These are phyloP conservation scores for Spermophilus dauricus DNA, from an alignment of 2,113 vertebrate genomes.

Conservation along the genomic window DNA sequence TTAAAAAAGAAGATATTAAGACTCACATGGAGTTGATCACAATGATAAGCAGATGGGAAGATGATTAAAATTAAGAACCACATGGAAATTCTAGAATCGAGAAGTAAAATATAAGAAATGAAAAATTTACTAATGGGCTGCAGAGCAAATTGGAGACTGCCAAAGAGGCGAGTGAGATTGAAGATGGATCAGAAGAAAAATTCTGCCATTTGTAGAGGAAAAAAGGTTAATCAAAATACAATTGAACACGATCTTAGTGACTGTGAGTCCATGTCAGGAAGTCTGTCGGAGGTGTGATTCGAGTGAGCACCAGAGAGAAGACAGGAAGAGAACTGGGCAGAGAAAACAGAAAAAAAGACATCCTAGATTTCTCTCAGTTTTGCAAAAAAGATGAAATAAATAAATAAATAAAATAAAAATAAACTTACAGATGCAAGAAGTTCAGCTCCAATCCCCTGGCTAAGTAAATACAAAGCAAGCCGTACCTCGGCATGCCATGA, in stretches of 20 bases:
- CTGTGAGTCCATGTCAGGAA: background rate
- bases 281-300: background rate
- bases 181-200: constrained; percentile 16
- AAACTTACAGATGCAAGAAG: background rate
- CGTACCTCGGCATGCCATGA: background rate
- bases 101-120: background rate
- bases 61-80: background rate
- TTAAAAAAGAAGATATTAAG: constrained; percentile 40
- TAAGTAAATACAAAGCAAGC: background rate
- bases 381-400: background rate
- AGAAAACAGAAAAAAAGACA: background rate
- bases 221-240: background rate
- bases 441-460: background rate
- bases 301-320: background rate
- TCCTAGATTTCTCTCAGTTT: background rate
- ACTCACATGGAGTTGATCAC: background rate
- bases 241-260: background rate
- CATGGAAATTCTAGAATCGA: constrained; percentile 28
- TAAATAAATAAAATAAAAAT: background rate
- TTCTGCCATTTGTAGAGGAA: background rate
- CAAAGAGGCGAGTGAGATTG: background rate
- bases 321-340: background rate
- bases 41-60: background rate
- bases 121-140: background rate
- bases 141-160: background rate